Conservation (phyloP, 2,888 invertebrate species). For the Pristionchus maxplancki region DNA sequence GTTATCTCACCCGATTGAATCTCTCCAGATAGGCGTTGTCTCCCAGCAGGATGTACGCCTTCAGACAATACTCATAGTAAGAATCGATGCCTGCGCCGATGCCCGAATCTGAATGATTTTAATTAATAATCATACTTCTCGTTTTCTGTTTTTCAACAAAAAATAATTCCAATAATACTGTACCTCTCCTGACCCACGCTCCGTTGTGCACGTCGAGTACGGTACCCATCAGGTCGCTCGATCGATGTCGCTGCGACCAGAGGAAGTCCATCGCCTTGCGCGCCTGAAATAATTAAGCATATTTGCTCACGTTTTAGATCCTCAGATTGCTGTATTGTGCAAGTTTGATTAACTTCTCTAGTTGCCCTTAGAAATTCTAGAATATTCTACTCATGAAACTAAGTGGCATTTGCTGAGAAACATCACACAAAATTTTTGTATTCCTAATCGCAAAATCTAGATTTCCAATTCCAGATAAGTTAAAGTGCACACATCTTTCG, state of each 20-base stretch:
- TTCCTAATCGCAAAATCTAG: background rate
- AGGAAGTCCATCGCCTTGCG: slow-evolving; percentile 95
- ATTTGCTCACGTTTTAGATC: background rate
- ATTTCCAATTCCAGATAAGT: background rate
- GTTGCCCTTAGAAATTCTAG: too few species aligned
- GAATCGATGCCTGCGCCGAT: slow-evolving; percentile 99
- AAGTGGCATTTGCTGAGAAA: too few species aligned
- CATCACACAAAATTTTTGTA: background rate
- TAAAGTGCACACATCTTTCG: background rate
- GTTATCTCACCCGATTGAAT: slow-evolving; percentile 84
- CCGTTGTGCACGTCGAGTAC: slow-evolving; percentile 97
- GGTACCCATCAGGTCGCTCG: slow-evolving; percentile 94
- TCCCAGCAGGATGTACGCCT: slow-evolving; percentile 92
- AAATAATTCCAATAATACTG: slow-evolving; percentile 47
- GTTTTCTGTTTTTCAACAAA: too few species aligned
- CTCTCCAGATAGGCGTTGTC: slow-evolving; percentile 94
- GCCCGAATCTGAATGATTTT: slow-evolving; percentile 92
- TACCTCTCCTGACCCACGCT: slow-evolving; percentile 92
- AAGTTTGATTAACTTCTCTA: too few species aligned
- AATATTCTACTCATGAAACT: too few species aligned
- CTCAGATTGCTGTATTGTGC: too few species aligned
- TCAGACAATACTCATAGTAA: slow-evolving; percentile 97
- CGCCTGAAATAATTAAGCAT: slow-evolving; percentile 80
- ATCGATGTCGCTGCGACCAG: slow-evolving; percentile 92
- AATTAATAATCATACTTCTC: too few species aligned